Percentiles rank a stretch among this genome's conserved stretches.
Conservation (phyloP, 53 echinoderm and acorn worm species). For the Zoroaster sp. region DNA sequence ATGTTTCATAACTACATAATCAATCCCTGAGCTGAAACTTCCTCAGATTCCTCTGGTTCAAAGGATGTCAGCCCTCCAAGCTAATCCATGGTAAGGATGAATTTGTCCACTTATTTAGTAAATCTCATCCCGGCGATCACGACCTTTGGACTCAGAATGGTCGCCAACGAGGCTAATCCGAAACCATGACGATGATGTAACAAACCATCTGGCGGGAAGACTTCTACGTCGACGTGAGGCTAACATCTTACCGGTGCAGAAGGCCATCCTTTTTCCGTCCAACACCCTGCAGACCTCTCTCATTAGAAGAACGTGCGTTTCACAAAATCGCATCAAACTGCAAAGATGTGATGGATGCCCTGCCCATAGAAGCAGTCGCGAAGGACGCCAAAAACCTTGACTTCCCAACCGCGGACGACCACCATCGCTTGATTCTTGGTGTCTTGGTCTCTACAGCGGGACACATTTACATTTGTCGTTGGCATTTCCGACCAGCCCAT, state of each 20-base stretch:
- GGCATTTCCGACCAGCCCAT: conserved; percentile 15
- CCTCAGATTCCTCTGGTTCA: conserved; percentile 62
- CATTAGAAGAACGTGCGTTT: conserved; percentile 40
- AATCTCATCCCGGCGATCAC: conserved; percentile 68
- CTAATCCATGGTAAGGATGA: conserved; percentile 51
- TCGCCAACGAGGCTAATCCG: conserved; percentile 31
- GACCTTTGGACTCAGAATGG: conserved; percentile 56
- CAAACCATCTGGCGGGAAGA: conserved; percentile 5
- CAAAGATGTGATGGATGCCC: conserved; percentile 30
- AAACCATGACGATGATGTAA: neutral
- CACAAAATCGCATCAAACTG: conserved; percentile 69
- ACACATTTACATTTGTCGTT: conserved; percentile 21
- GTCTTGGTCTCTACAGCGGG: conserved; percentile 31
- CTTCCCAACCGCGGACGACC: neutral
- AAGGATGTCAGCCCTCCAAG: conserved; percentile 43
- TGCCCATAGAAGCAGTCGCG: conserved; percentile 21
- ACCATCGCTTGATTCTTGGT: conserved; percentile 17
- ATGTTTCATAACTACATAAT: too few species aligned
- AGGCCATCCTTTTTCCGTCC: neutral
- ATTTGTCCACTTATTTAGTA: conserved; percentile 4
- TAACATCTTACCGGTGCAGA: neutral
- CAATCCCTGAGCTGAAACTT: conserved; percentile 38
- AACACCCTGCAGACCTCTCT: neutral
- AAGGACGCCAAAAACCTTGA: conserved; percentile 28
- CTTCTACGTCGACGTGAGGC: conserved; percentile 75